Conservation (phyloP, 1,140 invertebrate genomes). For the Subanguina moxae region DNA sequence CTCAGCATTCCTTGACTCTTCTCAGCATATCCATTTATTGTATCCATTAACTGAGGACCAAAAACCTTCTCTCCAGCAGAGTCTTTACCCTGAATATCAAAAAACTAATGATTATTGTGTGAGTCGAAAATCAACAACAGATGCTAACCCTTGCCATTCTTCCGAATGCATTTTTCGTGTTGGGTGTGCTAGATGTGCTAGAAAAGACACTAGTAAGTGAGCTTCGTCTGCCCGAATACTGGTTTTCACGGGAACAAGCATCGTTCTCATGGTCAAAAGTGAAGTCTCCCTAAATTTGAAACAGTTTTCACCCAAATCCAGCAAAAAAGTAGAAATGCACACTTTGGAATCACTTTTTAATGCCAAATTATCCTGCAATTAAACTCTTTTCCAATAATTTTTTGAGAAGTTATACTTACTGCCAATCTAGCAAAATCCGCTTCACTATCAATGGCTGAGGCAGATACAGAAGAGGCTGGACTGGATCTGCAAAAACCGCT, state of each 20-base stretch:
- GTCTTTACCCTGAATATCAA: not conserved
- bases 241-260: conserved; percentile 2
- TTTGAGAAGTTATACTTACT: not conserved
- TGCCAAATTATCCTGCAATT: conserved; percentile 49
- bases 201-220: conserved; percentile 9
- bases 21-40: conserved; percentile 57
- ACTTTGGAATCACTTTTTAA: conserved; percentile 54
- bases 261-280: conserved; percentile 44
- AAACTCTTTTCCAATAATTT: not conserved
- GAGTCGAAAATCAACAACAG: no score
- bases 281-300: conserved; percentile 48
- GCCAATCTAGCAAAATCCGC: conserved; percentile 58
- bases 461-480: conserved; percentile 29
- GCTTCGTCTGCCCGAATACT: conserved; percentile 12
- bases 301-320: conserved; percentile 13
- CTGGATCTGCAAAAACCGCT: conserved; percentile 25
- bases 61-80: conserved; percentile 50
- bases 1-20: conserved; percentile 55
- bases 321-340: not conserved
- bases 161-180: not conserved
- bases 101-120: not conserved
- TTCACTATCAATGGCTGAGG: conserved; percentile 55
- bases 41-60: conserved; percentile 54
- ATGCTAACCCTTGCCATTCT: conserved; percentile 7
- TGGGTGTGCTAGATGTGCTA: conserved; percentile 34